Evolutionary conservation across 2,113 vertebrate species (phyloP).

Genomic region (Fulica atra): DNA sequence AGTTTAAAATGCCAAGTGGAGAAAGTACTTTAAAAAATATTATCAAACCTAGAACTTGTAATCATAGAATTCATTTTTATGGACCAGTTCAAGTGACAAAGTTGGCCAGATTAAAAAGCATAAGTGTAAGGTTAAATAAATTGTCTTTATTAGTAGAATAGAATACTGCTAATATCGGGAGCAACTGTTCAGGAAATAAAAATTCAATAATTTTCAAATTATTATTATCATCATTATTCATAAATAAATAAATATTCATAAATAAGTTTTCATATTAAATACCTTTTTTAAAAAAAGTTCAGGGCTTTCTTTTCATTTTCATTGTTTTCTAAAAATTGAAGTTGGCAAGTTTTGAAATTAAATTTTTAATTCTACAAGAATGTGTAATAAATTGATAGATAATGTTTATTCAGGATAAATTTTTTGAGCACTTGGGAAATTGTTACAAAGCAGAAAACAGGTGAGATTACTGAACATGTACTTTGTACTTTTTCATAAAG

Average conservation of each 20-base stretch:
- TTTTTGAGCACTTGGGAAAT: neutral
- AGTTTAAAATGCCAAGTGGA: neutral
- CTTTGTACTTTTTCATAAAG: neutral
- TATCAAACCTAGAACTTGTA: neutral
- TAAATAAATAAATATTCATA: neutral
- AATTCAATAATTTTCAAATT: neutral
- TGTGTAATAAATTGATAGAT: neutral
- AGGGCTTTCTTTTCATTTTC: neutral
- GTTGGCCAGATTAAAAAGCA: neutral
- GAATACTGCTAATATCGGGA: neutral
- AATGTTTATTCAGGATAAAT: neutral
- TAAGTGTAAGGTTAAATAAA: neutral
- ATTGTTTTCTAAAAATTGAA: neutral
- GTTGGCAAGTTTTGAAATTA: neutral
- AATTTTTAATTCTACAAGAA: neutral
- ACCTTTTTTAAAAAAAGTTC: fast-evolving
- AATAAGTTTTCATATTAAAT: neutral
- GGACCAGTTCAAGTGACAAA: neutral
- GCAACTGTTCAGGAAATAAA: neutral
- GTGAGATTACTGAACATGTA: neutral
- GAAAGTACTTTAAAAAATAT: neutral
- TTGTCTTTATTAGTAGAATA: neutral
- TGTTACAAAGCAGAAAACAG: neutral
- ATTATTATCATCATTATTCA: neutral
- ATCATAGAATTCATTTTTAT: neutral